phyloP scores from a whole-genome alignment of 2,113 vertebrate species.

The Tor tambroides region DNA sequence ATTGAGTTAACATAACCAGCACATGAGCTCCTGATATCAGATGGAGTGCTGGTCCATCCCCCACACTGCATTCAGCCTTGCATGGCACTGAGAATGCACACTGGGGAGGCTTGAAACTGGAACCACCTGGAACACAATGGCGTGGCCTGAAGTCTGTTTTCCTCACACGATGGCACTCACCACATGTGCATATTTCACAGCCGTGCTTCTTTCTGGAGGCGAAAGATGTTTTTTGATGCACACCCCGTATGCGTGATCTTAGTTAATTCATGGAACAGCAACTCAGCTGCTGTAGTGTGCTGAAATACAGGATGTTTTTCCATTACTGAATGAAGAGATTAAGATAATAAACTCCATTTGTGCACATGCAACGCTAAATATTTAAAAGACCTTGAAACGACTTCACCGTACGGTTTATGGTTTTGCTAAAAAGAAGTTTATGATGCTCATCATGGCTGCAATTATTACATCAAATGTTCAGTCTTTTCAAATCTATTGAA shows the following conservation, averaged over 20 bases:
- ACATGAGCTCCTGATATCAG: slow-evolving; percentile 15
- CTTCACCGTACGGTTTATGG: too few species aligned
- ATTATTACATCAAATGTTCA: too few species aligned
- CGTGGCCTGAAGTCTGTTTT: slow-evolving; percentile 22
- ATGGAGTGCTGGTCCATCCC: not conserved
- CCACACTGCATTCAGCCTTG: slow-evolving; percentile 17
- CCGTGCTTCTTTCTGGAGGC: slow-evolving; percentile 7
- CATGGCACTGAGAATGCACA: slow-evolving; percentile 18
- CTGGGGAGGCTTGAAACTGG: slow-evolving; percentile 18
- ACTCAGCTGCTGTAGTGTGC: not conserved
- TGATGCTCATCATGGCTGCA: too few species aligned
- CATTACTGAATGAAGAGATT: not conserved
- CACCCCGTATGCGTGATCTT: not conserved
- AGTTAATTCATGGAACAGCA: not conserved
- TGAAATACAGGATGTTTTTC: not conserved
- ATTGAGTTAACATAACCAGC: not conserved
- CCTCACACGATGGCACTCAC: slow-evolving; percentile 13
- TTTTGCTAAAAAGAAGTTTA: too few species aligned
- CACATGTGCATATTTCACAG: slow-evolving; percentile 28
- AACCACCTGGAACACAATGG: slow-evolving; percentile 40
- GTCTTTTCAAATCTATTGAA: not conserved
- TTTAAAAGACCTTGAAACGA: not conserved
- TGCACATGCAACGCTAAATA: not conserved
- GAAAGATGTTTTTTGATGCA: slow-evolving; percentile 17
- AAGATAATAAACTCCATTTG: not conserved